Conservation (phyloP, 2,888 invertebrate species). For the Apamea crenata region DNA sequence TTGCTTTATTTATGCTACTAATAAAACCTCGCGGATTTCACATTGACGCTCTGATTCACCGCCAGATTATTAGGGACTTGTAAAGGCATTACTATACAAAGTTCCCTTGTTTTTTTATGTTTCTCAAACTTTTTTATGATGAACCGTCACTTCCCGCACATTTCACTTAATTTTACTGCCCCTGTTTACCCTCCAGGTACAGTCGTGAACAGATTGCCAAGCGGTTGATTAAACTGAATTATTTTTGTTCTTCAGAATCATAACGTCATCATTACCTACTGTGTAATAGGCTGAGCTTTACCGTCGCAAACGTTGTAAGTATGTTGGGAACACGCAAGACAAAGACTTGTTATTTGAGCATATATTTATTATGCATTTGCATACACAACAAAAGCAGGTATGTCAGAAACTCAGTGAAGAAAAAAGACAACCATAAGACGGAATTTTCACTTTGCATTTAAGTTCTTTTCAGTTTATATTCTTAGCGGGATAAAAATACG, state of each 20-base stretch:
- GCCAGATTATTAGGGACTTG: constrained; percentile 71
- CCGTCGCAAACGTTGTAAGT: neutral
- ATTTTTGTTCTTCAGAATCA: constrained; percentile 54
- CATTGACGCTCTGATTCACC: constrained; percentile 66
- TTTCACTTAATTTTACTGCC: constrained; percentile 59
- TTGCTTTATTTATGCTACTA: constrained; percentile 74
- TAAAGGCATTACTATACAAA: constrained; percentile 73
- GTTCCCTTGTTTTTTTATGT: constrained; percentile 72
- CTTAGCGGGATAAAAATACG: constrained; percentile 37
- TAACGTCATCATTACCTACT: constrained; percentile 42
- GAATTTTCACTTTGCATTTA: constrained; percentile 36
- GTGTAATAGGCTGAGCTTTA: constrained; percentile 24
- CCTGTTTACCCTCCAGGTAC: constrained; percentile 62
- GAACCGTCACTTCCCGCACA: constrained; percentile 70
- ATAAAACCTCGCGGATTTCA: constrained; percentile 76
- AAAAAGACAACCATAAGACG: constrained; percentile 37
- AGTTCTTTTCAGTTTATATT: constrained; percentile 29
- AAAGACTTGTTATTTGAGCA: constrained; percentile 38
- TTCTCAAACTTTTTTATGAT: constrained; percentile 73
- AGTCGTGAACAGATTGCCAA: constrained; percentile 60
- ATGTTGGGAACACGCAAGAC: constrained; percentile 13
- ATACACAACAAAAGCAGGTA: constrained; percentile 35
- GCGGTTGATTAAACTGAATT: constrained; percentile 59
- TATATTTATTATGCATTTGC: constrained; percentile 36
- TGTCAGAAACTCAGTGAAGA: constrained; percentile 18